Evolutionary conservation across 2,888 invertebrate genomes (phyloP).

Genomic region (Hermaeophaga mercurialis): DNA sequence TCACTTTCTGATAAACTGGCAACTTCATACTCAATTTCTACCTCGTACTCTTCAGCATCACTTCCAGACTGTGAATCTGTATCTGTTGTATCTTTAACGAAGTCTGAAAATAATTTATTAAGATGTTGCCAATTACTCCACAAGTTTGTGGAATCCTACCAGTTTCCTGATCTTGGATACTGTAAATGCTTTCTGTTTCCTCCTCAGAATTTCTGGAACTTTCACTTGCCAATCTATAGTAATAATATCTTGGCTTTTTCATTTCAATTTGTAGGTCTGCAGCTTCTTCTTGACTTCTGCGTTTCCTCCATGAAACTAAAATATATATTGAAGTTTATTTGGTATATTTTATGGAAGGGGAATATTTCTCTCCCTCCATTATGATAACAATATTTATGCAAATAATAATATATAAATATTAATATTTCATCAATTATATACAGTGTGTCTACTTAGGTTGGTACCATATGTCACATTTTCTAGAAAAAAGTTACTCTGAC

Average conservation of each 20-base stretch:
- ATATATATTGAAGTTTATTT: background rate
- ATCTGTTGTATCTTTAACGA: conserved; percentile 54
- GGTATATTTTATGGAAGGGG: background rate
- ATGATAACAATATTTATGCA: background rate
- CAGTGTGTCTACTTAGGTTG: too few relatives aligned
- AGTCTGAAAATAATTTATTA: conserved; percentile 53
- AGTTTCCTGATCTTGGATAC: conserved; percentile 69
- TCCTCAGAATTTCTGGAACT: conserved; percentile 51
- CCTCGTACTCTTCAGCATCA: conserved; percentile 39
- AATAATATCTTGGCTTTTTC: conserved; percentile 40
- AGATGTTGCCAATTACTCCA: conserved; percentile 31
- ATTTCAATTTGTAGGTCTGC: conserved; percentile 33
- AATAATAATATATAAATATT: background rate
- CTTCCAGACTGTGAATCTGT: conserved; percentile 47
- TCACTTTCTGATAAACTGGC: conserved; percentile 60
- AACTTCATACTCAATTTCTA: conserved; percentile 55
- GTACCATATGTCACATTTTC: too few relatives aligned
- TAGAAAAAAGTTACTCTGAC: too few relatives aligned
- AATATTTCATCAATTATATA: background rate
- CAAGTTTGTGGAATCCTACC: conserved; percentile 58
- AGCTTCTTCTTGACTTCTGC: conserved; percentile 35
- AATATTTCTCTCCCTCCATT: background rate
- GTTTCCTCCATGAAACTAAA: conserved; percentile 43
- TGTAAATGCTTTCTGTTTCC: conserved; percentile 65
- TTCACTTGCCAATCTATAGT: conserved; percentile 57